Base-by-base conservation (phyloP, 2,888 invertebrate genomes). In the Caradrina kadenii region DNA sequence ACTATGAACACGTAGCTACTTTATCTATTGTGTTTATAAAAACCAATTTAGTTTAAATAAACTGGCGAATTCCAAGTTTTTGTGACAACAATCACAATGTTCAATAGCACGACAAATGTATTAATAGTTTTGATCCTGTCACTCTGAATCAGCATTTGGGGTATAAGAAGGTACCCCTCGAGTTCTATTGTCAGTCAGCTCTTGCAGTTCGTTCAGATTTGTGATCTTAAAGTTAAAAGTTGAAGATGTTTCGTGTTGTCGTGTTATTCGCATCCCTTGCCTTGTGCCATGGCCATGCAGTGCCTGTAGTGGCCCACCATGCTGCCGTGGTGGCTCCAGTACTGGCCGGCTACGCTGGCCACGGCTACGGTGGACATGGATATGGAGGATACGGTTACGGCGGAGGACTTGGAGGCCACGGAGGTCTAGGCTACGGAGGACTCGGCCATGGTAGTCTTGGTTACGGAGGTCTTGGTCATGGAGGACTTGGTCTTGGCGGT, bases 101-200 rank as follows among this genome's bases (percentile, higher is more conserved):
- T 91, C 90, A 92, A 91, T 88, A 88, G 87, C 90, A 89, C 90
- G 82, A 84, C 90, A 75, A 92, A 90, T 91, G 87, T 89, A 90
- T 92, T 92, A 87, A 90, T 89, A 87, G 85, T 79, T 83, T 84
- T 76, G 82, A 85, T 88, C 91, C 92, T 89, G 92, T 94, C 92
- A 91, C 92, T 90, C 69, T 90, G 89, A 91, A 87, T 90, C 89
- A 89, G 77, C 84, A 63, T 86, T 86, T 73, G 74, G 80, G 85
- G 87, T 94, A 94, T 94, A 94, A 94, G 92, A 92, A 91, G 88
- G 86, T 84, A 83, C 79, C 74, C 71, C 68, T 69, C 62, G 65
- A 78, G 80, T 73, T 71, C 69, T 69, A 69, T 65, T 73, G 87
- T 89, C 90, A 93, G 91, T 92, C 79, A 79, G 80, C 63, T 79